A percentile compares a stretch with the other conserved stretches of the same genome.
phyloP scores from a whole-genome alignment of 2,888 invertebrate species.

The Nephrotoma guestfalica region DNA sequence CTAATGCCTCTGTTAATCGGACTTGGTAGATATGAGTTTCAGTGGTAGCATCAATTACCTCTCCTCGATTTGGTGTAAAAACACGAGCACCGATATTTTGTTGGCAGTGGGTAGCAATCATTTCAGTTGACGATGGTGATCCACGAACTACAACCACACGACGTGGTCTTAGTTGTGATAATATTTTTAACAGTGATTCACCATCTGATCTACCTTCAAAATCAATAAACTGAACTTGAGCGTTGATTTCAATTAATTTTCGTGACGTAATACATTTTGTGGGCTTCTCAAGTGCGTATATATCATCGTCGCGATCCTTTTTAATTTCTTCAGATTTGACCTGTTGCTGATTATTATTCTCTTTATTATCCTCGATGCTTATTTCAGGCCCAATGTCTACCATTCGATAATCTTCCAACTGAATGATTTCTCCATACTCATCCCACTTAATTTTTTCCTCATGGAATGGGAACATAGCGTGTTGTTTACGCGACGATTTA shows the following conservation, averaged over 20 bases:
- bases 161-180: conserved; percentile 66
- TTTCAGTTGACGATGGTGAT: conserved; percentile 47
- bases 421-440: conserved; percentile 92
- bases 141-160: conserved; percentile 70
- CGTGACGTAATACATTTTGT: conserved; percentile 73
- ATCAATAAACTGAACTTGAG: conserved; percentile 87
- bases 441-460: conserved; percentile 86
- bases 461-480: conserved; percentile 91
- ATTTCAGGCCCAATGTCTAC: conserved; percentile 42
- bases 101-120: conserved; percentile 53
- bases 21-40: conserved; percentile 98
- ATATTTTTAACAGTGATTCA: conserved; percentile 65
- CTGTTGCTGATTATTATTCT: conserved; percentile 16
- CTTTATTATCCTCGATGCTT: conserved; percentile 24
- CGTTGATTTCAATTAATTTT: conserved; percentile 63
- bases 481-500: conserved; percentile 77
- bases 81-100: conserved; percentile 56
- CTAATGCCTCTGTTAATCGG: conserved; percentile 78
- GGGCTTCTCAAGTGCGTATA: conserved; percentile 52
- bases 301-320: conserved; percentile 13
- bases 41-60: conserved; percentile 87
- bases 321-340: conserved; percentile 16
- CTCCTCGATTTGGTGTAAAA: conserved; percentile 69
- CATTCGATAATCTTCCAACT: conserved; percentile 81
- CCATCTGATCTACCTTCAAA: conserved; percentile 90